Evolutionary conservation across 2,113 vertebrate species (phyloP), one percentile per base, ranked within the genome.

Genomic region (Thryonomys swinderianus): DNA sequence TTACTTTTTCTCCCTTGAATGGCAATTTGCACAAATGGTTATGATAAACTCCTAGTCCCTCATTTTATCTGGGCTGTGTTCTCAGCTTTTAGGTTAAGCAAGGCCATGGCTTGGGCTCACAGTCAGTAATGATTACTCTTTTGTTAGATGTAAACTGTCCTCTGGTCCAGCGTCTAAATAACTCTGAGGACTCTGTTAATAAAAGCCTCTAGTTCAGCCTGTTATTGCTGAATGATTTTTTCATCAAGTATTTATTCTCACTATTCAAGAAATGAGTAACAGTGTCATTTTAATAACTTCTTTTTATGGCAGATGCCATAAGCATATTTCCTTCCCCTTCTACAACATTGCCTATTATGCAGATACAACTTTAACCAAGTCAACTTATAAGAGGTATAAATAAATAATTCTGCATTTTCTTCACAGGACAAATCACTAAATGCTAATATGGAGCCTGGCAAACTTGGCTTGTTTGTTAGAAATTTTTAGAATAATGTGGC

Each of bases 211-310:
- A 90, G 14, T 92, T 97, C 90, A 95, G 79, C 57, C 37, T 79
- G 16, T 91, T 97, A 86, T 71, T 97, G 51, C 16, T 87, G 88
- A 95, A 88, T 79, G 95, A 45, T 95, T 96, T 98, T 59, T 96
- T 96, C 90, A 62, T 91, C 88, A 91, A 93, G 67, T 80, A 91
- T 82, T 57, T 94, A 93, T 73, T 94, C 97, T 97, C 73, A 74
- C 87, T 55, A 92, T 93, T 51, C 61, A 97, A 71, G 91, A 95
- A 96, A 93, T 48, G 67, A 66, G 42, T 87, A 42, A 84, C 92
- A 93, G 67, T 98, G 97, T 86, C 96, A 94, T 87, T 97, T 98
- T 97, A 97, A 96, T 74, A 76, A 21, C 74, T 84, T 84, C 62
- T 85, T 97, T 80, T 97, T 97, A 98, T 95, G 59, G 89, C 59